Base-by-base conservation (phyloP, 2,888 invertebrate species). In the Desoria tigrina region DNA sequence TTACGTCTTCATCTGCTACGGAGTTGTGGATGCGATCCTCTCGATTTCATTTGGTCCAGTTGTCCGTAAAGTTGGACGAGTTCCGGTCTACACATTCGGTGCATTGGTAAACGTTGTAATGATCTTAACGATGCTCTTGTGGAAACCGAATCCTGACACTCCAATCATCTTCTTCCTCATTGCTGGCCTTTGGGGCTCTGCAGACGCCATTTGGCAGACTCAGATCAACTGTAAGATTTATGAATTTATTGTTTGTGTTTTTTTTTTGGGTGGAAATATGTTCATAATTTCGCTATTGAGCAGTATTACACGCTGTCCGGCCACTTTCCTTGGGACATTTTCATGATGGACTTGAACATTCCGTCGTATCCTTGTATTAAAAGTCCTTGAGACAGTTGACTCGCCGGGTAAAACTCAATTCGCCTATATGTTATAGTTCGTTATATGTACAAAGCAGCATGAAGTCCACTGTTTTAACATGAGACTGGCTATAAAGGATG, bases 1-100 rank as follows among this genome's bases (percentile, higher is more conserved):
- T 59, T 95, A 94, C 82, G 94, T 96, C 55, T 94, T 97, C 93
- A 94, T 97, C 78, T 94, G 94, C 79, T 96, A 95, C 81, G 97
- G 96, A 1, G 90, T 94, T 0, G 92, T 92, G 37, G 94, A 95
- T 80, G 94, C 96, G 0, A 82, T 91, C 62, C 94, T 94, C 80
- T 94, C 95, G 24, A 84, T 94, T 66, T 84, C 94, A 21, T 95
- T 94, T 80, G 96, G 96, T 2, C 89, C 92, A 1, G 84, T 93
- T 62, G 92, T 93, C 88, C 94, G 95, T 81, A 90, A 90, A 79
- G 88, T 94, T 73, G 96, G 97, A 18, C 86, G 96, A 75, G 87
- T 89, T 77, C 89, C 92, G 0, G 86, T 94, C 68, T 87, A 93
- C 78, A 84, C 88, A 14, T 84, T 88, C 27, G 92, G 90, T 0